These are phyloP conservation scores for Radopholus similis DNA, from an alignment of 1,140 invertebrate genomes.

Conservation along the genomic window DNA sequence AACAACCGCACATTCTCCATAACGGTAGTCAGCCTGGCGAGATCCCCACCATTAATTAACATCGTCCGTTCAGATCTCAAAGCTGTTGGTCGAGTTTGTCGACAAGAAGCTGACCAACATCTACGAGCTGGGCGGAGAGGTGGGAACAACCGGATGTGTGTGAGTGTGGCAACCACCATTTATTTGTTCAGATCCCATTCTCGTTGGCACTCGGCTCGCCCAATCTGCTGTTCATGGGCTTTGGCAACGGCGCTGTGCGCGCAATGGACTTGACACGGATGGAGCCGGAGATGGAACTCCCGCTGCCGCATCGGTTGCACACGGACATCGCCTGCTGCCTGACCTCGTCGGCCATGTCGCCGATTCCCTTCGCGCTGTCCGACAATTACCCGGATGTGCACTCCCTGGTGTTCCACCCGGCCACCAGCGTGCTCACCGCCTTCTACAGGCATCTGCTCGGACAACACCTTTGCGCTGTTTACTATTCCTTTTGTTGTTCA, in stretches of 20 bases:
- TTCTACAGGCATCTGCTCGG: constrained; percentile 25
- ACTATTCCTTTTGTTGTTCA: neutral
- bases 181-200: constrained; percentile 1
- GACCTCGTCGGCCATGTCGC: too few species aligned
- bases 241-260: constrained; percentile 45
- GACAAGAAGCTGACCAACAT: constrained; percentile 48
- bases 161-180: neutral
- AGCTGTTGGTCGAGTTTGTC: constrained; percentile 45
- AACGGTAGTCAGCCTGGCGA: too few species aligned
- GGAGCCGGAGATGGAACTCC: constrained; percentile 9
- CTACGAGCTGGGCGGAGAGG: constrained; percentile 41
- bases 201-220: neutral
- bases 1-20: constrained; percentile 48
- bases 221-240: constrained; percentile 41
- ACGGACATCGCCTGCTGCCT: constrained; percentile 14
- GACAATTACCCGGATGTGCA: constrained; percentile 47
- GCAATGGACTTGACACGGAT: constrained; percentile 33
- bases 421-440: constrained; percentile 36
- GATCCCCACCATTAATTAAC: too few species aligned
- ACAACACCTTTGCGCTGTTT: neutral
- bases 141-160: neutral
- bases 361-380: too few species aligned
- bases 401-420: constrained; percentile 34
- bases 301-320: constrained; percentile 35
- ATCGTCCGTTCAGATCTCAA: constrained; percentile 18